Evolutionary conservation across 2,888 invertebrate genomes (phyloP).

Genomic region (Furcula furcula): DNA sequence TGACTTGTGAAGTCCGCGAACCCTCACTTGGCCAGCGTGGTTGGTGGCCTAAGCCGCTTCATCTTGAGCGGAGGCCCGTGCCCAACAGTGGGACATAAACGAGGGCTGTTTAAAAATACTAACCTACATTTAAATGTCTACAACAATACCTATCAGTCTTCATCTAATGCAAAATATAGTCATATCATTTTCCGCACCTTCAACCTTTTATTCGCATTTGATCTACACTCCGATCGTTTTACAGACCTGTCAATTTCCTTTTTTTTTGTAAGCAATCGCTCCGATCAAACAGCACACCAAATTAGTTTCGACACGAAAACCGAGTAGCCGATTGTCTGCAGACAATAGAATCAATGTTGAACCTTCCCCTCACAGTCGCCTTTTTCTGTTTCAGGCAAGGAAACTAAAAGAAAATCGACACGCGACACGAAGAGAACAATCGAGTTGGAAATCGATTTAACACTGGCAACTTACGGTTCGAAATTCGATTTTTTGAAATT

Average conservation of each 20-base stretch:
- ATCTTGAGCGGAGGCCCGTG: too few species aligned
- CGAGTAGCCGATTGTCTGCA: constrained; percentile 68
- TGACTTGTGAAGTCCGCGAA: too few species aligned
- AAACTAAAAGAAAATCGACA: constrained; percentile 55
- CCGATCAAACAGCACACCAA: constrained; percentile 66
- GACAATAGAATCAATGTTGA: constrained; percentile 70
- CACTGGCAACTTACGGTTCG: constrained; percentile 5
- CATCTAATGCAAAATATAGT: too few species aligned
- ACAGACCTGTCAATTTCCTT: constrained; percentile 66
- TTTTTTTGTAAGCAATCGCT: constrained; percentile 63
- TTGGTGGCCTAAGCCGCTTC: too few species aligned
- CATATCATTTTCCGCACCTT: constrained; percentile 8
- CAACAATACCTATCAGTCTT: too few species aligned
- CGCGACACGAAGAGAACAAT: constrained; percentile 52
- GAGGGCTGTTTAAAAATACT: too few species aligned
- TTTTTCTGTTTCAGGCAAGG: constrained; percentile 70
- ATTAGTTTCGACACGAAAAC: constrained; percentile 80
- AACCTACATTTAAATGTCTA: too few species aligned
- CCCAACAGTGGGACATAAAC: too few species aligned
- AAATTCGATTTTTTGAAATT: constrained; percentile 13
- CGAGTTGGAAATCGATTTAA: constrained; percentile 36
- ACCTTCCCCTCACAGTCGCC: constrained; percentile 65
- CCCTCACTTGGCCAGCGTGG: too few species aligned
- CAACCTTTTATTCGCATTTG: background rate
- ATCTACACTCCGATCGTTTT: constrained; percentile 23